Conservation (phyloP, 2,797 vertebrate species). For the Propithecus deckenii region DNA sequence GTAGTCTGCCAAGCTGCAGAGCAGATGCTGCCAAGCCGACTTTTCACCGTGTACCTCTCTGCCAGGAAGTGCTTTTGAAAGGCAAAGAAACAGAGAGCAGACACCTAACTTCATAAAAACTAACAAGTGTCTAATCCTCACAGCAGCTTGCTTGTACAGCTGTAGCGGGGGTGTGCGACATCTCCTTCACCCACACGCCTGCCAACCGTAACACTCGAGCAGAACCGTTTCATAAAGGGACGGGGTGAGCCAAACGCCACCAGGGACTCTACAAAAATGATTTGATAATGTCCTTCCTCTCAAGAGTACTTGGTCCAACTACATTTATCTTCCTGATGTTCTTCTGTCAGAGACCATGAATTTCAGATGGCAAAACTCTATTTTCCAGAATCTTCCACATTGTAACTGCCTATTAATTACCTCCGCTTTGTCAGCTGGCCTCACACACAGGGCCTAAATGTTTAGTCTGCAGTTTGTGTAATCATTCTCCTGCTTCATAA, state of each 20-base stretch:
- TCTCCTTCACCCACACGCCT: neutral
- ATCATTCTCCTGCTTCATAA: constrained; percentile 82
- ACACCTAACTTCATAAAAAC: constrained; percentile 68
- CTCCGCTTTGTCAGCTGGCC: constrained; percentile 83
- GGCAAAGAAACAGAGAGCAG: constrained; percentile 43
- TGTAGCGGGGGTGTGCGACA: constrained; percentile 24
- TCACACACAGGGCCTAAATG: constrained; percentile 82
- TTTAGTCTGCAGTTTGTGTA: constrained; percentile 86
- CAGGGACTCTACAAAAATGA: constrained; percentile 30
- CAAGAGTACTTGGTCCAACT: constrained; percentile 48
- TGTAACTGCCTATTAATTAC: constrained; percentile 85
- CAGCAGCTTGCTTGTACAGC: constrained; percentile 52
- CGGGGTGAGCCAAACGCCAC: constrained; percentile 30
- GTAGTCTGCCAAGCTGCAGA: neutral
- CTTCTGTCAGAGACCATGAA: constrained; percentile 54
- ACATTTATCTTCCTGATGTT: constrained; percentile 73
- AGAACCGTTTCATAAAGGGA: constrained; percentile 22
- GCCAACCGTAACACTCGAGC: constrained; percentile 58
- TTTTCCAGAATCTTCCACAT: constrained; percentile 80
- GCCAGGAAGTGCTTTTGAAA: constrained; percentile 41
- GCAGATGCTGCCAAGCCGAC: constrained; percentile 31
- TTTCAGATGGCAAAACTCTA: constrained; percentile 74
- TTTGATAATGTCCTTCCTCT: constrained; percentile 39
- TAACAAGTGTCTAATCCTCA: constrained; percentile 73
- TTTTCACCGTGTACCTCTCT: constrained; percentile 38